Evolutionary conservation across 2,888 invertebrate species (phyloP).

Genomic region (Clunio marinus): DNA sequence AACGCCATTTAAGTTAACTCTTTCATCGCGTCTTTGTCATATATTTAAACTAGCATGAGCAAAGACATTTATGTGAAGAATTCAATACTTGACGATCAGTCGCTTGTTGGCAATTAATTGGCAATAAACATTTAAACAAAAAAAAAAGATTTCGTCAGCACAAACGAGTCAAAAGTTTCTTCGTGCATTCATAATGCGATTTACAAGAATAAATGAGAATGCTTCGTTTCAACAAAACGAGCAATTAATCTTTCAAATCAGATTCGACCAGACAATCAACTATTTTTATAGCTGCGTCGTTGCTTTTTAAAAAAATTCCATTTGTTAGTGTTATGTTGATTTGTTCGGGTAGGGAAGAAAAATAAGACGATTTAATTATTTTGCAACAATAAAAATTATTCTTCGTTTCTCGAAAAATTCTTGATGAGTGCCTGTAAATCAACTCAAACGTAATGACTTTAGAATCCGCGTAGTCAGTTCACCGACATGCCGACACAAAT

Average conservation of each 20-base stretch:
- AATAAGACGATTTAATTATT: slow-evolving; percentile 24
- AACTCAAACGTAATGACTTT: no score
- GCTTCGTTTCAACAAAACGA: neutral
- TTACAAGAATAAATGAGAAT: neutral
- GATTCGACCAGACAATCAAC: slow-evolving; percentile 20
- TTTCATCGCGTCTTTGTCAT: no score
- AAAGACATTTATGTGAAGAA: no score
- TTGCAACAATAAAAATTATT: neutral
- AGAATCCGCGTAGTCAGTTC: neutral
- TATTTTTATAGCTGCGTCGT: slow-evolving; percentile 20
- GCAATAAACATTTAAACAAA: neutral
- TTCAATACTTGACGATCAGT: no score
- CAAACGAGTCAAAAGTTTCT: neutral
- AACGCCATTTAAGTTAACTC: no score
- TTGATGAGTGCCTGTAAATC: no score
- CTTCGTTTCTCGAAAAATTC: no score
- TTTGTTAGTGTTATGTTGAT: neutral
- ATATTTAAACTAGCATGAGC: no score
- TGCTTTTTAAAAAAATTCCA: no score
- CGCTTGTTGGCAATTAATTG: slow-evolving; percentile 28
- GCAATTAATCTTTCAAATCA: slow-evolving; percentile 31
- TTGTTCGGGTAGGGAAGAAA: neutral
- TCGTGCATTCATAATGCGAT: slow-evolving; percentile 31
- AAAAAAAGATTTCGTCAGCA: neutral
- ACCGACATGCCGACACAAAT: slow-evolving; percentile 16